phyloP scores from a whole-genome alignment of 1,140 invertebrate genomes.

The Heliconius eleuchia region DNA sequence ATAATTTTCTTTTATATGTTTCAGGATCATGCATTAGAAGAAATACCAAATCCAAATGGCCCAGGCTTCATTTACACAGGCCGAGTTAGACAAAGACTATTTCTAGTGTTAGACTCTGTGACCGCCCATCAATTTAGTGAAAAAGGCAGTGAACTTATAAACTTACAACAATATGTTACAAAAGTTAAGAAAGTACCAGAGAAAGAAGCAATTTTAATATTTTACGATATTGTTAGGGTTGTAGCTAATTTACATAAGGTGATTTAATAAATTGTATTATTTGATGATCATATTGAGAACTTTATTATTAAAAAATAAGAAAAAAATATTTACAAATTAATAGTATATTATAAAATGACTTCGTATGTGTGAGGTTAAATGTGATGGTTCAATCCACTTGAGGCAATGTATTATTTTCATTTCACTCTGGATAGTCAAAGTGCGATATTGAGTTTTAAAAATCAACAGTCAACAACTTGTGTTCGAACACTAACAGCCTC shows the following conservation, averaged over 20 bases:
- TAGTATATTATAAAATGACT: no score
- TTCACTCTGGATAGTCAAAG: no score
- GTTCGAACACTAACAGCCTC: no score
- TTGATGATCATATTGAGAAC: no score
- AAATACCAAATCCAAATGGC: constrained; percentile 80
- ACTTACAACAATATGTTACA: constrained; percentile 92
- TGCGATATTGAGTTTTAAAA: no score
- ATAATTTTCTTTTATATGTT: constrained; percentile 33
- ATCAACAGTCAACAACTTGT: no score
- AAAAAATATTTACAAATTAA: no score
- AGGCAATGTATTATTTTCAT: no score
- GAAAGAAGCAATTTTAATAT: constrained; percentile 89
- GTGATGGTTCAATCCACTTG: no score
- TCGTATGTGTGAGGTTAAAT: no score
- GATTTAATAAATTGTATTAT: constrained; percentile 7
- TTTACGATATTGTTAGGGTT: constrained; percentile 89
- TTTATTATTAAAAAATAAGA: no score
- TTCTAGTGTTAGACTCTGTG: constrained; percentile 90
- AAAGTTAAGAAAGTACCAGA: constrained; percentile 90
- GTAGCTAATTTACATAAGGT: constrained; percentile 90
- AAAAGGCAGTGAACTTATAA: constrained; percentile 86
- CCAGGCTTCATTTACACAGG: constrained; percentile 84
- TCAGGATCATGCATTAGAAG: constrained; percentile 88
- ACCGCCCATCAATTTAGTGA: constrained; percentile 88
- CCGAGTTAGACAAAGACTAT: constrained; percentile 84